Conservation (phyloP, 2,888 invertebrate species). For the Leistus spinibarbis region DNA sequence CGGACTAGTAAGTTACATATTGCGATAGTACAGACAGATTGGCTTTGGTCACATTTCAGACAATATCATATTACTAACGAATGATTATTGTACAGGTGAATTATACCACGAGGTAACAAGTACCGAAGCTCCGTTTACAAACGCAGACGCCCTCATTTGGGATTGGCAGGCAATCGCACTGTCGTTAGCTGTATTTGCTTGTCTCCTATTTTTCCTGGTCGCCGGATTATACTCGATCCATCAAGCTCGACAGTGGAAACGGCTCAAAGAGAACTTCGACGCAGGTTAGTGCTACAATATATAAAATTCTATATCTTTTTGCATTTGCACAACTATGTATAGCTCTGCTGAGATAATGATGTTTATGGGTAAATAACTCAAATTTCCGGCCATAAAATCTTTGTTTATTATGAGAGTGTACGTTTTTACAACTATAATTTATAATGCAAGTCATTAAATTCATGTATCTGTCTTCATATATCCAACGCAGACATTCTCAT, state of each 20-base stretch:
- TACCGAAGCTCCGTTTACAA: constrained; percentile 57
- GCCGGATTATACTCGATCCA: constrained; percentile 77
- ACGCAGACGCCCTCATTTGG: constrained; percentile 63
- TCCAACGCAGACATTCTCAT: constrained; percentile 4
- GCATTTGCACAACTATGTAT: too few species aligned
- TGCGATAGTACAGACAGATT: not conserved
- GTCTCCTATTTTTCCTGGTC: constrained; percentile 79
- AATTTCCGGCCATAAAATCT: constrained; percentile 3
- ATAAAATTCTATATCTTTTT: too few species aligned
- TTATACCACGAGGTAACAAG: constrained; percentile 46
- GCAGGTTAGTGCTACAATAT: constrained; percentile 67
- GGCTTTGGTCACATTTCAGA: not conserved
- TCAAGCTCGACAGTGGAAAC: constrained; percentile 80
- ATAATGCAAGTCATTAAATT: constrained; percentile 21
- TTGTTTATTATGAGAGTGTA: not conserved
- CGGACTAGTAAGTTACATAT: not conserved
- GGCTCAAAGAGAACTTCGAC: constrained; percentile 76
- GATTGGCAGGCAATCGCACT: constrained; percentile 78
- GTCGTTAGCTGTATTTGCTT: constrained; percentile 74
- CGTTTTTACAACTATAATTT: constrained; percentile 12
- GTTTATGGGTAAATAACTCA: constrained; percentile 18
- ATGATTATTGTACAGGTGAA: constrained; percentile 11
- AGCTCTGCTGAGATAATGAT: too few species aligned
- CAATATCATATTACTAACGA: not conserved
- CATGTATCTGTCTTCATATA: constrained; percentile 12